Evolutionary conservation across 2,888 invertebrate genomes (phyloP), one percentile per base, ranked within the genome.

Genomic region (Zonitis immaculata): DNA sequence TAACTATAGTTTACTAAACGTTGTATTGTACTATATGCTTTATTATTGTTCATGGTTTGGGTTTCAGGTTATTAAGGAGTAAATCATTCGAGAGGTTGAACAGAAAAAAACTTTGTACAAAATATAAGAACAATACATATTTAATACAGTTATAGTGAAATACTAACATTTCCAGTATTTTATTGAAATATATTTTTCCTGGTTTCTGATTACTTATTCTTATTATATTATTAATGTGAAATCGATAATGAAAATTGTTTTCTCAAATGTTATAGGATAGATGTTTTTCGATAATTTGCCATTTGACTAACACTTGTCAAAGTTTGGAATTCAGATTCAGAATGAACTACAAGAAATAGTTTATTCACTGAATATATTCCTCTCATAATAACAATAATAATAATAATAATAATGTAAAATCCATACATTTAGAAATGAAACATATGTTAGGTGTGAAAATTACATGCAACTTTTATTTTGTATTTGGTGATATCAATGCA

Each of bases 1-100:
- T 60, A 61, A 60, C 59, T 61, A 63, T 39, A 39, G 39, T 39
- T 39, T 4, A 20, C 39, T 39, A 39, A 39, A 39, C 6, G 39
- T 39, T 20, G 20, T 39, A 39, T 18, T 20, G 11, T 39, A 39
- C 39, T 18, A 18, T 39, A 39, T 39, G 20, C 39, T 20, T 20
- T 39, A 39, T 39, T 39, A 39, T 39, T 39, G 39, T 39, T 39
- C 39, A 20, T 39, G 20, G 18, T 39, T 39, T 39, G 20, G 39
- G 16, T 39, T 39, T 39, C 20, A 39, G 39, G 16, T 39, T 39
- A 18, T 39, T 20, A 20, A 20, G 20, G 11, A 20, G 20, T 39
- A 39, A 39, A 39, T 39, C n/a, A 39, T 39, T 18, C 11, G 9
- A 39, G 4, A 20, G 35, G 35, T 18, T 5, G 35, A 18, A 32